A percentile compares a stretch with the other conserved stretches of the same genome.
phyloP scores from a whole-genome alignment of 2,113 vertebrate genomes.

The Myiozetetes cayanensis region DNA sequence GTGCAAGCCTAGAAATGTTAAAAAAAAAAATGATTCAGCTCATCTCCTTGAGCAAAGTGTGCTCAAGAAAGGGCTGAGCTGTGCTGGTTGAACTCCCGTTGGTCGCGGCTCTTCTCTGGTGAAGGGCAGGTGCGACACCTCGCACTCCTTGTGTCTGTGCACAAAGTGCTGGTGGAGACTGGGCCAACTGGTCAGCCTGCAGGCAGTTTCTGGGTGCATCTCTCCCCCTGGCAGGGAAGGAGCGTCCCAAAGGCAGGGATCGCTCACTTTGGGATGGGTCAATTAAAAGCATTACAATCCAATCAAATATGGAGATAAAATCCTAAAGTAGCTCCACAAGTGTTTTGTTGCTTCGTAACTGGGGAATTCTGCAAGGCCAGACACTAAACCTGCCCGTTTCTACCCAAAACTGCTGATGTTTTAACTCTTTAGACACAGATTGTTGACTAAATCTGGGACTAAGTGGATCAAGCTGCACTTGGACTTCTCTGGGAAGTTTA shows the following conservation, averaged over 20 bases:
- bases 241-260: background rate
- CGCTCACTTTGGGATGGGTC: background rate
- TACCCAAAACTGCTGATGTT: background rate
- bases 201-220: background rate
- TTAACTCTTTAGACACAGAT: background rate
- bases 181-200: background rate
- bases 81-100: no score
- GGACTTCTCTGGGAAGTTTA: background rate
- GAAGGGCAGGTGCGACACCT: rapidly evolving
- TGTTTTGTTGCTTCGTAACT: background rate
- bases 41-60: rapidly evolving
- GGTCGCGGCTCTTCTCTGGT: background rate
- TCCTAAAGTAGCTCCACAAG: background rate
- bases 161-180: background rate
- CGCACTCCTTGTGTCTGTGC: rapidly evolving
- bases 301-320: background rate
- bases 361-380: background rate
- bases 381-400: background rate
- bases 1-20: no score
- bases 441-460: background rate
- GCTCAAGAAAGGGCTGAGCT: background rate
- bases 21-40: background rate
- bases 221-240: background rate
- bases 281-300: rapidly evolving
- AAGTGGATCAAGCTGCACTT: background rate